A percentile compares a stretch with the other conserved stretches of the same genome.
Evolutionary conservation across 2,888 invertebrate genomes (phyloP).

Genomic region (Erpobdella octoculata): DNA sequence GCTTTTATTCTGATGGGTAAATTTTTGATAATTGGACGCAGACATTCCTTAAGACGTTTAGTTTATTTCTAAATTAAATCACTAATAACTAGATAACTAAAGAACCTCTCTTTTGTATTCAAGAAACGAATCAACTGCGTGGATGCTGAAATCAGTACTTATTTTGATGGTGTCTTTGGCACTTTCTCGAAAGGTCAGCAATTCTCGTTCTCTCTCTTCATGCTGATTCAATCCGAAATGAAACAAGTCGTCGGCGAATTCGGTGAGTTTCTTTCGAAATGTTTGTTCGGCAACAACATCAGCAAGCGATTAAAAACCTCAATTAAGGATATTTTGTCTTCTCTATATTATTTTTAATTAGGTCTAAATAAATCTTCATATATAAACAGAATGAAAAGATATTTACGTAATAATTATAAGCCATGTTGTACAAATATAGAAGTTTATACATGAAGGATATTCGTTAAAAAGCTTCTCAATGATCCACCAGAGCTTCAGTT

Average conservation of each 20-base stretch:
- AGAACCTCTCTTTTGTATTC: slow-evolving; percentile 24
- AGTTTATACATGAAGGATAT: slow-evolving; percentile 8
- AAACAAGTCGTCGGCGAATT: slow-evolving; percentile 5
- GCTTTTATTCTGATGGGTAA: too few relatives aligned
- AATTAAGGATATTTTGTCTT: not conserved
- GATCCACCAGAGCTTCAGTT: slow-evolving; percentile 19
- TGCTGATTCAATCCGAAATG: slow-evolving; percentile 8
- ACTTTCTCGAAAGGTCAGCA: not conserved
- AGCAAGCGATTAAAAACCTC: not conserved
- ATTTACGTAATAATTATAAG: not conserved
- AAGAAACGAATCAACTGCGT: slow-evolving; percentile 18
- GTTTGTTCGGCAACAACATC: not conserved
- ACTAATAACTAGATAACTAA: not conserved
- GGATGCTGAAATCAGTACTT: not conserved
- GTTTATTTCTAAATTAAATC: too few relatives aligned
- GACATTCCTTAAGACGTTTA: too few relatives aligned
- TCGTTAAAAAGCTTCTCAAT: slow-evolving; percentile 20
- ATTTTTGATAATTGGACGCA: too few relatives aligned
- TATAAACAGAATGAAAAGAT: not conserved
- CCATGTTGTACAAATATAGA: not conserved
- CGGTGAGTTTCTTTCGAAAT: not conserved
- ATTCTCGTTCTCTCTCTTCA: slow-evolving; percentile 18
- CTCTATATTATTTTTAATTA: not conserved
- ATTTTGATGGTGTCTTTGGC: not conserved
- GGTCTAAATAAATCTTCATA: too few relatives aligned